A percentile compares a stretch with the other conserved stretches of the same genome.
These are phyloP conservation scores for Metalampra italica DNA, from an alignment of 2,888 invertebrate species.

Conservation along the genomic window DNA sequence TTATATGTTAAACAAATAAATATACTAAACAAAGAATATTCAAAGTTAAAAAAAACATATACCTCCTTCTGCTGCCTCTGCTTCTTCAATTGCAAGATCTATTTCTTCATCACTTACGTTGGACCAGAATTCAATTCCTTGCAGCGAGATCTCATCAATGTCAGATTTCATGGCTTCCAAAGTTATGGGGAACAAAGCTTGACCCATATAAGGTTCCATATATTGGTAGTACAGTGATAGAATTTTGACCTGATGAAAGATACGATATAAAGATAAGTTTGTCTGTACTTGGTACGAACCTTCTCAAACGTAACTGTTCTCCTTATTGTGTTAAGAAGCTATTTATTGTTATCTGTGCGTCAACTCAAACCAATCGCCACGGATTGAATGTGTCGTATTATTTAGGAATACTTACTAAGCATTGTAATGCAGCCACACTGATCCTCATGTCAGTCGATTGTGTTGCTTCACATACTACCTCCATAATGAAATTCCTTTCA, in stretches of 20 bases:
- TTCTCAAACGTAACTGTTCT: too few species aligned
- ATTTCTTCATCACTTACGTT: conserved; percentile 99
- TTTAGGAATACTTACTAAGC: conserved; percentile 82
- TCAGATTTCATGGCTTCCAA: conserved; percentile 99
- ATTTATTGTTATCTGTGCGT: too few species aligned
- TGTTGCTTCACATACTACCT: conserved; percentile 99
- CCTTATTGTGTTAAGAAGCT: too few species aligned
- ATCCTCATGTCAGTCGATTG: conserved; percentile 95
- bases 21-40: neutral
- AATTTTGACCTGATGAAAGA: conserved; percentile 83
- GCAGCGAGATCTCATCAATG: conserved; percentile 95
- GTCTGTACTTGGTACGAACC: too few species aligned
- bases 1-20: too few species aligned
- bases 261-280: too few species aligned
- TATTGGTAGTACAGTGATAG: conserved; percentile 98
- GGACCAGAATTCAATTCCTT: conserved; percentile 99
- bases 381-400: neutral
- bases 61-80: conserved; percentile 93
- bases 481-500: conserved; percentile 99
- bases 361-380: too few species aligned
- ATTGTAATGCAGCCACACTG: conserved; percentile 97
- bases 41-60: conserved; percentile 31
- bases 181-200: conserved; percentile 98
- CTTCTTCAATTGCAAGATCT: conserved; percentile 94
- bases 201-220: conserved; percentile 99